Percentiles rank a stretch among this genome's conserved stretches.
These are phyloP conservation scores for Cyclargus thomasi DNA, from an alignment of 1,140 invertebrate genomes.

Conservation along the genomic window DNA sequence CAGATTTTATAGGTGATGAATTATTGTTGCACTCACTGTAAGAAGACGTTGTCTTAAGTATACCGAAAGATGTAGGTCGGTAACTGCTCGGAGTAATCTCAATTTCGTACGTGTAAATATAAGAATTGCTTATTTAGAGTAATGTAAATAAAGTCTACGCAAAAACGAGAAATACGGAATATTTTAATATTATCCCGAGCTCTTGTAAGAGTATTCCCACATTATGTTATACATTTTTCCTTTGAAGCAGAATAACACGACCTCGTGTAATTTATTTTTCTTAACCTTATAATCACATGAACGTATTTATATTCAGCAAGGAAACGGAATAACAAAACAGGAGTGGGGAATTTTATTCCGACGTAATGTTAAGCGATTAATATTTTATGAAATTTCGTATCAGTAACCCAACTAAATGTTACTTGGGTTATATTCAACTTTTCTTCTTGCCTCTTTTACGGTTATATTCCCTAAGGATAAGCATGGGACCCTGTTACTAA, in stretches of 20 bases:
- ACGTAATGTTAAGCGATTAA: background rate
- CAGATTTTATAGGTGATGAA: no score
- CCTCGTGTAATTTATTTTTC: slow-evolving; percentile 12
- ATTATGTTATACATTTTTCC: slow-evolving; percentile 8
- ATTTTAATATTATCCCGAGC: slow-evolving; percentile 10
- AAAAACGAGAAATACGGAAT: background rate
- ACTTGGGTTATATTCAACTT: no score
- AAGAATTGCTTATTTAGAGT: background rate
- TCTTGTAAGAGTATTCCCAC: slow-evolving; percentile 8
- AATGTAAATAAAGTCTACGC: background rate
- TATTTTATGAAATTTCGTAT: background rate
- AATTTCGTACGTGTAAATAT: background rate
- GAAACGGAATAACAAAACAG: background rate
- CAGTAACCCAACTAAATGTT: no score
- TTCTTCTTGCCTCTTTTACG: no score
- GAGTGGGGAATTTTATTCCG: background rate
- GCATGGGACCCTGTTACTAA: no score
- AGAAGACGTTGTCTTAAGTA: no score
- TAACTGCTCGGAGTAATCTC: background rate
- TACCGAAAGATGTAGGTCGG: background rate
- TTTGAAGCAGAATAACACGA: slow-evolving; percentile 12
- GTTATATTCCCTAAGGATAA: no score
- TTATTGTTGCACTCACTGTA: no score
- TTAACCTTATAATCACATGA: slow-evolving; percentile 12
- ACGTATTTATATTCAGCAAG: background rate